Evolutionary conservation across 2,113 vertebrate genomes (phyloP), one percentile per base, ranked within the genome.

Genomic region (Anthoscopus minutus): DNA sequence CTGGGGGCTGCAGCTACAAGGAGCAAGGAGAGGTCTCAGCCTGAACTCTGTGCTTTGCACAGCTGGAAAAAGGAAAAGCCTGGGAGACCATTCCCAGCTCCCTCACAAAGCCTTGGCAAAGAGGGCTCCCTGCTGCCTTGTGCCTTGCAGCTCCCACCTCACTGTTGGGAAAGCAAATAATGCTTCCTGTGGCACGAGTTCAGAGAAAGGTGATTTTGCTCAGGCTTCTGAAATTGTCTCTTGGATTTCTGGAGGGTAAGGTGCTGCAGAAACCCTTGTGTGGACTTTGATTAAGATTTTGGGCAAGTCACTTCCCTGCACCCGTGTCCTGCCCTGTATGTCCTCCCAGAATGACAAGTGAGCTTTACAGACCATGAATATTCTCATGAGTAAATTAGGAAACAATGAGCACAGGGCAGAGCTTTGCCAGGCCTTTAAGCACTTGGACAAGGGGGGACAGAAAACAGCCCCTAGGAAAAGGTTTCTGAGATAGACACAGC

Each of bases 161-260:
- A 2, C 28, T 80, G 47, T 0, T 31, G 40, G 51, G 53, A 64
- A 80, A 24, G 17, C n/a, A 83, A 83, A 25, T 10, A 13, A 25
- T 1, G 6, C n/a, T 87, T 62, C 31, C 61, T 8, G 1, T 1
- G n/a, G 31, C 30, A 11, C 0, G 0, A 6, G 9, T 14, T 19
- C 9, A 10, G 31, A 40, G 24, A 11, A 24, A 65, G 45, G 33
- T 9, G 28, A 24, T 64, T 60, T 48, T 72, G n/a, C 56, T 50
- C 58, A 56, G 17, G 24, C 22, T 91, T 56, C 48, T 51, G 35
- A 28, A 15, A 5, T 30, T 71, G 51, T 64, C 57, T 33, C 14
- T 21, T 3, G 8, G 16, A 20, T 56, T 82, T 92, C 27, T 47
- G 22, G 30, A 38, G 24, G 15, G 15, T 15, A 13, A 56, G 24